Percentiles rank a stretch among this genome's conserved stretches.
Evolutionary conservation across 2,113 vertebrate species (phyloP).

Genomic region (Oreocharis arfaki): DNA sequence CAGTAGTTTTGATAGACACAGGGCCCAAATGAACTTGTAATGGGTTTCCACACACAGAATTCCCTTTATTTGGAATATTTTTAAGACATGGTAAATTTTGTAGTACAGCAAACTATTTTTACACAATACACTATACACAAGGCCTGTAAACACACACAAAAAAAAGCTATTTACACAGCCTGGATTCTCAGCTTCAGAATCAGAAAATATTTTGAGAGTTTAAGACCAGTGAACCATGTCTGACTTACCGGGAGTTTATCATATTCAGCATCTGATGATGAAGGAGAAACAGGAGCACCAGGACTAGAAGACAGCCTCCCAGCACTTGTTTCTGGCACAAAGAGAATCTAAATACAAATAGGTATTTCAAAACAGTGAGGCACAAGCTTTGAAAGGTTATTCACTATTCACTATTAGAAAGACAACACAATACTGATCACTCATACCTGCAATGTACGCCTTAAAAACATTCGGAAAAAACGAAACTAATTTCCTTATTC

Average conservation of each 20-base stretch:
- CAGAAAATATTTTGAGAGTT: not conserved
- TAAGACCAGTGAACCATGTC: not conserved
- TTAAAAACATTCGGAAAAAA: not conserved
- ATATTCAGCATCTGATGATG: constrained; percentile 78
- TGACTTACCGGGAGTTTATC: constrained; percentile 82
- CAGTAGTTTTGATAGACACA: not conserved
- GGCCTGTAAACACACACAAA: not conserved
- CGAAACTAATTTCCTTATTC: not conserved
- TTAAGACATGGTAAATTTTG: not conserved
- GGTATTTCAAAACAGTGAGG: not conserved
- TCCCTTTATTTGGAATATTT: not conserved
- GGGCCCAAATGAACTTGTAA: not conserved
- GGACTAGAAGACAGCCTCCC: constrained; percentile 61
- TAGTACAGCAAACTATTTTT: not conserved
- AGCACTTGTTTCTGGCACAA: constrained; percentile 82
- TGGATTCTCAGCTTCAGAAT: not conserved
- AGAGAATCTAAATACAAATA: constrained; percentile 80
- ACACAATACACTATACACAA: not conserved
- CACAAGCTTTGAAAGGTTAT: not conserved
- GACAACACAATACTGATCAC: not conserved
- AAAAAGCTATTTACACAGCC: not conserved
- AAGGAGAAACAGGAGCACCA: constrained; percentile 69
- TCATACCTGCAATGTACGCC: not conserved
- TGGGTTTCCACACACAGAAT: not conserved
- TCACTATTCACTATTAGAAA: not conserved